Evolutionary conservation across 2,797 vertebrate genomes (phyloP).

Genomic region (Lagocephalus sceleratus): DNA sequence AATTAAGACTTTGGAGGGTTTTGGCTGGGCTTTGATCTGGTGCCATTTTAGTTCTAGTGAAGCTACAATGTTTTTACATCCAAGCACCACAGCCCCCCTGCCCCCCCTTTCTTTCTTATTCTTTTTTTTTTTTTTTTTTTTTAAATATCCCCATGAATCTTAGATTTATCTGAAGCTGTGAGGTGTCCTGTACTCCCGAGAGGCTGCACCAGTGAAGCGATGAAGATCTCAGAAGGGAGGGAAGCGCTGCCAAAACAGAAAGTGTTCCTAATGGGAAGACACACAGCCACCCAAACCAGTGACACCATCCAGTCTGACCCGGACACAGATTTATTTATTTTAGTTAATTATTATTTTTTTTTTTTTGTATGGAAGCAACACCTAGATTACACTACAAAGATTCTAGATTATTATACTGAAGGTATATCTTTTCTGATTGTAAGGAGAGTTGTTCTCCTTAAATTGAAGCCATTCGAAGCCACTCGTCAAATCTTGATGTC

Average conservation of each 20-base stretch:
- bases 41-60: constrained; percentile 66
- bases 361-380: constrained; percentile 60
- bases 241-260: constrained; percentile 27
- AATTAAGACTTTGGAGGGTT: constrained; percentile 62
- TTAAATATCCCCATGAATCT: constrained; percentile 45
- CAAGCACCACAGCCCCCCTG: neutral
- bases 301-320: constrained; percentile 57
- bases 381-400: constrained; percentile 26
- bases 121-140: constrained; percentile 51
- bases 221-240: too few species aligned
- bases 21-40: constrained; percentile 52
- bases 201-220: neutral
- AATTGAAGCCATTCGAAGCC: constrained; percentile 77
- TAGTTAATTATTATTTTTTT: constrained; percentile 7
- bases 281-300: constrained; percentile 48
- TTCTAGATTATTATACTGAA: constrained; percentile 47
- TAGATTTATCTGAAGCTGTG: constrained; percentile 30
- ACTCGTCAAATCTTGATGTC: constrained; percentile 76
- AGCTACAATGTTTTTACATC: constrained; percentile 53
- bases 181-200: constrained; percentile 23
- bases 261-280: constrained; percentile 41
- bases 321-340: constrained; percentile 17
- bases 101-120: neutral
- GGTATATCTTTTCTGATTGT: constrained; percentile 64
- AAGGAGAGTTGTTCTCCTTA: constrained; percentile 65